Base-by-base conservation (phyloP, 2,888 invertebrate genomes). In the Rotaria sp. region DNA sequence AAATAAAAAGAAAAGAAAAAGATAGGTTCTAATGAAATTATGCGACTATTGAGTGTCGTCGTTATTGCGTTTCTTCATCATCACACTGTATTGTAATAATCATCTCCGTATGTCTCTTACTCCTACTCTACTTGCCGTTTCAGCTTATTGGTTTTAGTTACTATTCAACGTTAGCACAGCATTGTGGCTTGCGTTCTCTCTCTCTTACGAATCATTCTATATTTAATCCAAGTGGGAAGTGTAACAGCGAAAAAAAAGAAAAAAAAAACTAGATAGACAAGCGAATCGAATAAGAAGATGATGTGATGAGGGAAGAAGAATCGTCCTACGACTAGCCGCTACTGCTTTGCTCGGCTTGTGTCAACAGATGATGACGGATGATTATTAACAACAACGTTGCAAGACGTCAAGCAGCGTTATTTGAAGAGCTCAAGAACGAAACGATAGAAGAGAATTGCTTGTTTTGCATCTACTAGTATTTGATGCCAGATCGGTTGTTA, bases 341-440 rank as follows among this genome's bases (percentile, higher is more conserved):
- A 26, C 57, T 30, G 26, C 57, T 59, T 15, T 13, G 1, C 13
- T 59, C 26, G 13, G 13, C 26, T 59, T 30, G 57, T 59, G 57
- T 59, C 57, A 59, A 59, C 30, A 59, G 57, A 59, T 59, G n/a
- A 59, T 59, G 57, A 59, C 57, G 57, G n/a, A 59, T 59, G 57
- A 59, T 59, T 59, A 59, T 59, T 59, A 59, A 59, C 57, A 59
- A 59, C 57, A 59, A 59, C 57, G 30, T 59, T 59, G 57, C 57
- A 59, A 59, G 57, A 59, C 57, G 10, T 59, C 57, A 30, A 59
- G 57, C 57, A 59, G 30, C 57, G 57, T n/a, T 59, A 59, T 59
- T 59, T n/a, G 57, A 30, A 59, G 57, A 59, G 30, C 13, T n/a
- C 26, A 59, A 59, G 57, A n/a, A 59, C n/a, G n/a, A 10, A 59